These are phyloP conservation scores for Thermophis baileyi DNA, from an alignment of 2,113 vertebrate genomes.

Conservation along the genomic window DNA sequence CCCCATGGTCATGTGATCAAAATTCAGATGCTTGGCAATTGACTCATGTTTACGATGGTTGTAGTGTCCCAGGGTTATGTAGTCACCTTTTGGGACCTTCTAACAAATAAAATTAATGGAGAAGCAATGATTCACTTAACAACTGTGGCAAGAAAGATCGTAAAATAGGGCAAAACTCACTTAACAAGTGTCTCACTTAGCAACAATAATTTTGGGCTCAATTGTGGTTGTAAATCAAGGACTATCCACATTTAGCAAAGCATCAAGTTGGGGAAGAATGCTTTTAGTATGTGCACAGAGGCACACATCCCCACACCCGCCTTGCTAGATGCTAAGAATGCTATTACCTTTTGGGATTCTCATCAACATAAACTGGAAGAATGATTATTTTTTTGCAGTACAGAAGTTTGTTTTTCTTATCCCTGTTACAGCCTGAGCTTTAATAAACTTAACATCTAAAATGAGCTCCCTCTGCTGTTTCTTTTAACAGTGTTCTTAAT, in stretches of 20 bases:
- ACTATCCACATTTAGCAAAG: background rate
- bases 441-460: background rate
- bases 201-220: too few relatives aligned
- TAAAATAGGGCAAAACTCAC: too few relatives aligned
- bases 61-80: too few relatives aligned
- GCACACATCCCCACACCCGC: background rate
- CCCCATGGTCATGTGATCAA: too few relatives aligned
- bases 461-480: background rate
- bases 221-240: too few relatives aligned
- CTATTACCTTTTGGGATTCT: background rate
- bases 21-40: too few relatives aligned
- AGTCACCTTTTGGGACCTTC: too few relatives aligned
- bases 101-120: too few relatives aligned
- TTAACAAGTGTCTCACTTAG: too few relatives aligned
- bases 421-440: background rate
- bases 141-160: too few relatives aligned
- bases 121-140: too few relatives aligned
- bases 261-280: background rate
- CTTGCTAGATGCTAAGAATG: background rate
- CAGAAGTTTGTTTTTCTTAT: background rate
- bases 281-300: background rate
- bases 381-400: background rate
- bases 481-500: background rate
- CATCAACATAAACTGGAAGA: background rate
- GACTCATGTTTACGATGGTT: too few relatives aligned